These are phyloP conservation scores for Artemia sinica DNA, from an alignment of 2,888 invertebrate genomes.

Conservation along the genomic window DNA sequence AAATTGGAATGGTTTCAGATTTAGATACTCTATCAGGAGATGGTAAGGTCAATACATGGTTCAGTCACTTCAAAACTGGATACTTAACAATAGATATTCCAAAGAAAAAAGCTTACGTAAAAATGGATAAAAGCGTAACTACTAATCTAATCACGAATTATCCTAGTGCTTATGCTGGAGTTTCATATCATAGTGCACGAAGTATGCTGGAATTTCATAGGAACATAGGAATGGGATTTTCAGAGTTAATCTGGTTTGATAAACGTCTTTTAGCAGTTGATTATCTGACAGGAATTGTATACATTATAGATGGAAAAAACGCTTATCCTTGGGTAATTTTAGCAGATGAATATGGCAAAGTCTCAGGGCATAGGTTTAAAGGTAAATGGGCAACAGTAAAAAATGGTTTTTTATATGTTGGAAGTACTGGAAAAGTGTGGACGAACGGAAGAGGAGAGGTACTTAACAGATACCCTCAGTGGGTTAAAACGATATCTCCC, in stretches of 20 bases:
- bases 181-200: no score
- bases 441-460: conserved; percentile 68
- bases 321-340: conserved; percentile 65
- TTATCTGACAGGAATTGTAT: conserved; percentile 78
- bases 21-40: conserved; percentile 73
- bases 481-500: conserved; percentile 63
- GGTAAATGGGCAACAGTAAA: conserved; percentile 98
- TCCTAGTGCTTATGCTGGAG: no score
- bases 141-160: conserved; percentile 48
- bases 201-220: no score
- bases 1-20: conserved; percentile 81
- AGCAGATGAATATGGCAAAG: conserved; percentile 73
- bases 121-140: conserved; percentile 53
- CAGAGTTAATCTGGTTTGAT: conserved; percentile 80
- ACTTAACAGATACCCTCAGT: conserved; percentile 75
- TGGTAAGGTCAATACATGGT: conserved; percentile 45
- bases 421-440: conserved; percentile 96
- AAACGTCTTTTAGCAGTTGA: conserved; percentile 76
- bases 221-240: conserved; percentile 89
- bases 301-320: conserved; percentile 48
- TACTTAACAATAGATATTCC: conserved; percentile 48
- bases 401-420: conserved; percentile 65
- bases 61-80: conserved; percentile 66
- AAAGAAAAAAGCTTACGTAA: conserved; percentile 42
- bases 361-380: conserved; percentile 63